Evolutionary conservation across 2,888 invertebrate species (phyloP).

Genomic region (Leptarthrus brevirostris): DNA sequence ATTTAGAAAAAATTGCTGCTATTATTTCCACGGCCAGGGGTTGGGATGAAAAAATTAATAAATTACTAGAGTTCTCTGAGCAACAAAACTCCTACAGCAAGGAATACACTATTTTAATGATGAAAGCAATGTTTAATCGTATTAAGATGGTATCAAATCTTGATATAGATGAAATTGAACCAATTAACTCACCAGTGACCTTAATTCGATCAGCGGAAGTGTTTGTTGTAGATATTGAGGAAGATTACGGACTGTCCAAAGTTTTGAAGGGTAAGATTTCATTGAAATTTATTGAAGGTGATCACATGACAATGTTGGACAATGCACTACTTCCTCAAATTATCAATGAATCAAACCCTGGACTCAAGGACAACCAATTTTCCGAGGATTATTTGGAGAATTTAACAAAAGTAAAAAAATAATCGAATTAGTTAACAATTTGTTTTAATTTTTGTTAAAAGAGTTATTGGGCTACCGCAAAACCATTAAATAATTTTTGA

Average conservation of each 20-base stretch:
- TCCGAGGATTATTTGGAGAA: slow-evolving; percentile 57
- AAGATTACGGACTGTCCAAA: slow-evolving; percentile 76
- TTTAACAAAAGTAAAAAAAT: neutral
- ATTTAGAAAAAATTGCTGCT: slow-evolving; percentile 60
- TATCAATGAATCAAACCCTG: slow-evolving; percentile 70
- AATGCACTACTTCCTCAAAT: slow-evolving; percentile 74
- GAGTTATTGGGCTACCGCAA: too few species aligned
- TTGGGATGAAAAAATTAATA: slow-evolving; percentile 71
- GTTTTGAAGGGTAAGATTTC: slow-evolving; percentile 71
- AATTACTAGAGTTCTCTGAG: slow-evolving; percentile 67
- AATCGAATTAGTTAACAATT: neutral
- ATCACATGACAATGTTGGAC: slow-evolving; percentile 77
- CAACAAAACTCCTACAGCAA: slow-evolving; percentile 65
- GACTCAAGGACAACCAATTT: slow-evolving; percentile 60
- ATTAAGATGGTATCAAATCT: slow-evolving; percentile 70
- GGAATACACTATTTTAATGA: slow-evolving; percentile 66
- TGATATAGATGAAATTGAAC: slow-evolving; percentile 67
- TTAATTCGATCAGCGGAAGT: slow-evolving; percentile 74
- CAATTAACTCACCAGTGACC: slow-evolving; percentile 71
- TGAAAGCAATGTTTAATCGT: slow-evolving; percentile 69
- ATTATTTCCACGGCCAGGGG: slow-evolving; percentile 70
- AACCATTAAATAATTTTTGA: too few species aligned
- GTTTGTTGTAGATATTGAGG: slow-evolving; percentile 69
- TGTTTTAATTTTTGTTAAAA: neutral
- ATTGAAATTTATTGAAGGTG: slow-evolving; percentile 77